These are phyloP conservation scores for Hormaphis cornu DNA, from an alignment of 1,140 invertebrate genomes.

Conservation along the genomic window DNA sequence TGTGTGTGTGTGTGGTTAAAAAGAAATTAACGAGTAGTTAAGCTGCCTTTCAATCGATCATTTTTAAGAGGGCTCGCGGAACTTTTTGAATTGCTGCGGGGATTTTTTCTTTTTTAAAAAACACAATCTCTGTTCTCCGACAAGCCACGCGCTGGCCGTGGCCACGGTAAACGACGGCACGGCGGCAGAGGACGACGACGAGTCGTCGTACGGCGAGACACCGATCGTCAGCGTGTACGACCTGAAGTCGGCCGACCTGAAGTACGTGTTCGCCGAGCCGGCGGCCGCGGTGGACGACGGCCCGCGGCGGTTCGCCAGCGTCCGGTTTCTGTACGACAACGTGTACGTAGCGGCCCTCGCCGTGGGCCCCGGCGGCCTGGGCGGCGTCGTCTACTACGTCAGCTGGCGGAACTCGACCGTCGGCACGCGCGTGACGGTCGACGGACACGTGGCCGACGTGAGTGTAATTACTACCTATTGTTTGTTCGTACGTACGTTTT, in stretches of 20 bases:
- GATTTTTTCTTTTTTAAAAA: not conserved
- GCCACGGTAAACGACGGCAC: not conserved
- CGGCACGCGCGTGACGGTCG: slow-evolving; percentile 60
- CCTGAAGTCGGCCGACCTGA: slow-evolving; percentile 50
- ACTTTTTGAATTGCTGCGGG: not conserved
- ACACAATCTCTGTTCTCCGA: too few relatives aligned
- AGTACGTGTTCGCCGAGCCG: slow-evolving; percentile 53
- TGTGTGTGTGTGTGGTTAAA: too few relatives aligned
- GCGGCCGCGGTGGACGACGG: slow-evolving; percentile 44
- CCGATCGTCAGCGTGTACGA: slow-evolving; percentile 56
- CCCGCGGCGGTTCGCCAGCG: slow-evolving; percentile 48
- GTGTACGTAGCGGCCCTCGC: slow-evolving; percentile 67
- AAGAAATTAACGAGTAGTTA: too few relatives aligned
- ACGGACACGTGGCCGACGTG: slow-evolving; percentile 44
- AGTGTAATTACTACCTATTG: not conserved
- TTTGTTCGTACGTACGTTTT: too few relatives aligned
- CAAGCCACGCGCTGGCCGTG: not conserved
- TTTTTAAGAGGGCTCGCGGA: not conserved
- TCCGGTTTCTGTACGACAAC: slow-evolving; percentile 68
- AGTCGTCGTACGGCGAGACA: slow-evolving; percentile 47
- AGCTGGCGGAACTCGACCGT: slow-evolving; percentile 75
- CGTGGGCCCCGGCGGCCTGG: slow-evolving; percentile 63
- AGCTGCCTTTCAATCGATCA: not conserved
- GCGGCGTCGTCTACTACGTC: slow-evolving; percentile 69
- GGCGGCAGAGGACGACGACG: slow-evolving; percentile 48